Evolutionary conservation across 1,140 invertebrate genomes (phyloP), one percentile per base, ranked within the genome.

Genomic region (Latrodectus geometricus): DNA sequence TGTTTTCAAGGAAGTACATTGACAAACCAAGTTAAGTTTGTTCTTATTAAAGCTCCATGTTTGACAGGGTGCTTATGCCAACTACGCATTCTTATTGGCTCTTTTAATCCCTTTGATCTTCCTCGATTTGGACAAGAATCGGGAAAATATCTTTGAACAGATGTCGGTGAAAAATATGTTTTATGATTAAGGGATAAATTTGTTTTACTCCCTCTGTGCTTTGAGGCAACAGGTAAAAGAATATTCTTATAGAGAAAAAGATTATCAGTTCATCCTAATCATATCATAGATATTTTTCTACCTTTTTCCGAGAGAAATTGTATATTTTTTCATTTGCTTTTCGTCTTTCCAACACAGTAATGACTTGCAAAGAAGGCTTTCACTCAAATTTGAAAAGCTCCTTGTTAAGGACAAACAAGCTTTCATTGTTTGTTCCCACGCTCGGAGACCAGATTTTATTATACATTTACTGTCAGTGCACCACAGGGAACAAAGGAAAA

Each of bases 1-100:
- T 83, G 61, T 54, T 84, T n/a, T 54, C 11, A 69, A 76, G 82
- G 72, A 52, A 23, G 54, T 50, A 75, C 74, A 84, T 84, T 84
- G 82, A 84, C 76, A 76, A 52, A 35, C 72, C 66, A 56, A 20
- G 66, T 56, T 52, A 65, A 76, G 56, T 74, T 75, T 15, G 72
- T 84, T 76, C 82, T 76, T 84, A 84, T 84, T 84, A 84, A 84
- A 84, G 72, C 56, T 76, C 35, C 72, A 83, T 81, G 50, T 82
- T 82, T 82, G 70, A 82, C 54, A 65, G 9, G 20, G 72, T 83
- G 74, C 82, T 75, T 74, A 73, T 49, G 69, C 65, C 35, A 48
- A 20, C 23, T 21, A 48, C 50, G 70, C 52, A 80, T 56, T 70
- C 78, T 70, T 68, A 50, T 61, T 48, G 65, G 17, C 50, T 61